Evolutionary conservation across 1,140 invertebrate genomes (phyloP), one percentile per base, ranked within the genome.

Genomic region (Thalassaphorura encarpata): DNA sequence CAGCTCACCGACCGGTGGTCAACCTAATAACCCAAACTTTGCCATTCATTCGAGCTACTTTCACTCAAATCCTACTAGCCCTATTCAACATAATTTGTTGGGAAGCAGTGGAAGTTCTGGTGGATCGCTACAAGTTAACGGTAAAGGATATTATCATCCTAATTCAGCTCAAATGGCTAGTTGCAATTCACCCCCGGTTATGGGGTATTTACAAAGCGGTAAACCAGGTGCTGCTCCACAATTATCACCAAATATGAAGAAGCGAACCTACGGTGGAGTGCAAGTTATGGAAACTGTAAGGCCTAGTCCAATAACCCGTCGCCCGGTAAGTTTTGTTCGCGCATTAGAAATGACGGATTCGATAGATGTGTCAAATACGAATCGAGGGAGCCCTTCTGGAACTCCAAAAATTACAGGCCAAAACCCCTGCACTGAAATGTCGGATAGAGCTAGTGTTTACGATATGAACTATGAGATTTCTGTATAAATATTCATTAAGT

Each of bases 391-490:
- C 57, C 57, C 59, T 40, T 54, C 60, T 56, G 54, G 65, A 24
- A 65, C 58, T 16, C 58, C 55, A 3, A 60, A 64, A 61, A 47
- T 41, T 31, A 52, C 53, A 51, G 36, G 58, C 29, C 53, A 57
- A 50, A 45, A 49, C 19, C 51, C 55, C 21, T 26, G 47, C 21
- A 56, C 52, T 36, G 63, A 82, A 23, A 85, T 81, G n/a, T 83
- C 81, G 24, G 87, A 91, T 69, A 80, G 87, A 58, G 83, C 83
- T 60, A 91, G 85, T 73, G 83, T 91, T 54, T 94, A 94, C 71
- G 91, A 94, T 72, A 90, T 89, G 83, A 92, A 90, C 74, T 94
- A 94, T 73, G 90, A 95, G 74, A 94, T 93, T 73, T 92, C 89
- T 53, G 89, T 94, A 39, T 75, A 57, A 56, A 41, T 21, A 15